Base-by-base conservation (phyloP, 2,888 invertebrate genomes). In the Andrena fulva region DNA sequence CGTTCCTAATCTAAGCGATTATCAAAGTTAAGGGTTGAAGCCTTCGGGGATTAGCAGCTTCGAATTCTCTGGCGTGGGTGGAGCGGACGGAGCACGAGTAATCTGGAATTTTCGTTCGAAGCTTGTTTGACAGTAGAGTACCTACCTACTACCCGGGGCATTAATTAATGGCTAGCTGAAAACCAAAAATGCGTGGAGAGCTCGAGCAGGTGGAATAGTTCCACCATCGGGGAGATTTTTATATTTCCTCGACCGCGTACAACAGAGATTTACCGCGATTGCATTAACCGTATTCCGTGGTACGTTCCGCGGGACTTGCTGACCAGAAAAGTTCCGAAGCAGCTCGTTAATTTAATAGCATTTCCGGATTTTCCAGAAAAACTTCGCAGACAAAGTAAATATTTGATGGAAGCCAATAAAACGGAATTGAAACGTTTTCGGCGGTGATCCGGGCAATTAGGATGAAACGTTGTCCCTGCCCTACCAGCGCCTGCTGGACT, bases 341-440 rank as follows among this genome's bases (percentile, higher is more conserved):
- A 73, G 48, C 79, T 81, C 86, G 83, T 85, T 86, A 86, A 78
- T 80, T 85, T 83, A 79, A 85, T 77, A 85, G 85, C 78, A 79
- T 85, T 81, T 80, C 72, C 76, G 52, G 56, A 82, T 79, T 82
- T 42, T 77, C 68, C 50, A 77, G 70, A 68, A 69, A 82, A 86
- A 86, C 82, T 86, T 86, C 77, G 79, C 82, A 85, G 85, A 85
- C 85, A 77, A 71, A 73, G 73, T 77, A 81, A 85, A 76, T 68
- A 77, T 85, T 81, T 79, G 75, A 78, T 62, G 72, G 72, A 80
- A 67, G 42, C 66, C 67, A 68, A 80, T 82, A 80, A 80, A 68
- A 75, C 70, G 50, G 42, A 68, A 72, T 59, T 64, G 67, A 80
- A 80, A 70, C 80, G 71, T 68, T 75, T 73, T 59, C 67, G 24